Conservation (phyloP, 1,140 invertebrate species). For the Leptinotarsa undecemlineata region DNA sequence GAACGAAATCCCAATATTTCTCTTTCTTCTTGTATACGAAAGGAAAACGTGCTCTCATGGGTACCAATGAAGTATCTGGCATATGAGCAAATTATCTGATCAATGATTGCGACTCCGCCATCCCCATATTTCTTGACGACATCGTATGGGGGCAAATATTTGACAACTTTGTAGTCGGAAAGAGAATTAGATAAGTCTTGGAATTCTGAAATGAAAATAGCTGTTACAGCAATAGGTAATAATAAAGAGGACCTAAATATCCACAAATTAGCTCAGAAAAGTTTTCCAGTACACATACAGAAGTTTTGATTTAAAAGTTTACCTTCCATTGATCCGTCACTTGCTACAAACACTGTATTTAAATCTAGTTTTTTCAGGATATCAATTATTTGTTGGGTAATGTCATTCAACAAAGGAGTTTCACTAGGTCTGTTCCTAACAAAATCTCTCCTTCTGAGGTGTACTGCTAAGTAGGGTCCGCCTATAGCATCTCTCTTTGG, state of each 20-base stretch:
- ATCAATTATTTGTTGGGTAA: constrained; percentile 71
- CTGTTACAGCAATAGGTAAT: no score
- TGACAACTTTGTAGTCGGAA: constrained; percentile 56
- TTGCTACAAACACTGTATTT: constrained; percentile 76
- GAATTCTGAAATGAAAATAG: constrained; percentile 27
- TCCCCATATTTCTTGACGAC: constrained; percentile 68
- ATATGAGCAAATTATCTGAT: constrained; percentile 93
- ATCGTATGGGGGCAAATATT: constrained; percentile 57
- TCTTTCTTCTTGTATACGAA: constrained; percentile 94
- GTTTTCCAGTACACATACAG: background rate
- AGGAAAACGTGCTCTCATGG: constrained; percentile 93
- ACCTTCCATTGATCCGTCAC: constrained; percentile 70
- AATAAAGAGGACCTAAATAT: no score
- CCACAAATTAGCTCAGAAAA: no score
- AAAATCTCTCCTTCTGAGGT: constrained; percentile 87
- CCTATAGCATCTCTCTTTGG: constrained; percentile 62
- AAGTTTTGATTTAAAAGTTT: constrained; percentile 17
- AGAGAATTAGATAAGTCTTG: constrained; percentile 35
- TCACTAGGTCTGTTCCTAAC: constrained; percentile 66
- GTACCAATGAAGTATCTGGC: constrained; percentile 89
- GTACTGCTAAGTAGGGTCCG: constrained; percentile 78
- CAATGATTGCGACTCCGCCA: constrained; percentile 91
- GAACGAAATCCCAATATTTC: constrained; percentile 88
- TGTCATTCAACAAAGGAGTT: constrained; percentile 72
- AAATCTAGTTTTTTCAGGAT: constrained; percentile 65